Evolutionary conservation across 2,888 invertebrate species (phyloP).

Genomic region (Blera fallax): DNA sequence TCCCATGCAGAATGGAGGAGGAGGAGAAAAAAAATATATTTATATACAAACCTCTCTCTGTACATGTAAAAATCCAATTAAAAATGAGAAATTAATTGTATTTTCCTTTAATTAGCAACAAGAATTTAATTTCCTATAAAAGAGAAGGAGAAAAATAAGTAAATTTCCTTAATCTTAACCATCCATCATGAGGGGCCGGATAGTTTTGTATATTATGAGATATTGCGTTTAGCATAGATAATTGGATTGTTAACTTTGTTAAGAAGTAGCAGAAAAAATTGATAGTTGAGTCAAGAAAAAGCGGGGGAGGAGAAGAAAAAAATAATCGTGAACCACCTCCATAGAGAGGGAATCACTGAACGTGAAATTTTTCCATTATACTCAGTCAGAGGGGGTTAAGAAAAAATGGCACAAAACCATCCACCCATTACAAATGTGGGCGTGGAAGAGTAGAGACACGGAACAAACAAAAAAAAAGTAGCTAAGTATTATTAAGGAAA

Average conservation of each 20-base stretch:
- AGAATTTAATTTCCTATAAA: conserved; percentile 3
- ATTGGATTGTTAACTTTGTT: not conserved
- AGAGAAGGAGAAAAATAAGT: no score
- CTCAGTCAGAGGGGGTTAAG: not conserved
- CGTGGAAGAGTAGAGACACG: conserved; percentile 10
- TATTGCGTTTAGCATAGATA: not conserved
- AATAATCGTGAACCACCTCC: not conserved
- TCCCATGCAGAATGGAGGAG: not conserved
- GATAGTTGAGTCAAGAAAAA: not conserved
- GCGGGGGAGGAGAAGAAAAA: not conserved
- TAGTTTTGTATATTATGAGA: no score
- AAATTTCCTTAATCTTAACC: not conserved
- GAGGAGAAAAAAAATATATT: not conserved
- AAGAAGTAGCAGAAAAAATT: not conserved
- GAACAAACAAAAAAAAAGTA: not conserved
- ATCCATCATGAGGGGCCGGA: not conserved
- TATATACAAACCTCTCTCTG: not conserved
- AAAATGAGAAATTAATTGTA: conserved; percentile 39
- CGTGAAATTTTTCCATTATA: conserved; percentile 6
- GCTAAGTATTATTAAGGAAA: not conserved
- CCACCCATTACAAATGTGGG: conserved; percentile 27
- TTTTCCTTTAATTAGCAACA: conserved; percentile 28
- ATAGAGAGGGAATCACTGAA: conserved; percentile 8
- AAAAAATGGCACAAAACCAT: conserved; percentile 12
- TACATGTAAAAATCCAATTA: conserved; percentile 32